Evolutionary conservation across 2,888 invertebrate species (phyloP), one percentile per base, ranked within the genome.

Genomic region (Antitype chi): DNA sequence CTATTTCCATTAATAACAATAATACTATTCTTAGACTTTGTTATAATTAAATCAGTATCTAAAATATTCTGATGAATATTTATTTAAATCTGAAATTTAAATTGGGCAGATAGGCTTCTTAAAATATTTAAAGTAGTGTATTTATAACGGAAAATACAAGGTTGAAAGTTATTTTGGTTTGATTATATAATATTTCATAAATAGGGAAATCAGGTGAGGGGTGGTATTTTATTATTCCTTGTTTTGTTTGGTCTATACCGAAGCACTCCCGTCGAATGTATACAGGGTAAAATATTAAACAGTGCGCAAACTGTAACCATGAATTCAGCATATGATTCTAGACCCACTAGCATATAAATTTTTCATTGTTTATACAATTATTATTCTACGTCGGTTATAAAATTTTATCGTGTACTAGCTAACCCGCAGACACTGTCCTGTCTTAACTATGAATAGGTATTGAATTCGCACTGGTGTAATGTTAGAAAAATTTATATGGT

Each of bases 11-110:
- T 15, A 55, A 17, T 17, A 64, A 55, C 55, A 38, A 69, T 59
- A 59, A 66, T 28, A 47, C 47, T 67, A 17, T 78, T 70, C 32
- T 71, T 70, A 17, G 23, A 47, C 13, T 23, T 67, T 32, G 15
- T 7, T 15, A 43, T 72, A 47, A 73, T 80, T 66, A 47, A 73
- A 62, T 69, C 66, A 52, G 72, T 32, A 55, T 60, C 68, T 60
- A 0, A 59, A 71, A 59, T 79, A 84, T 80, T 53, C 64, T 3
- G 11, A 70, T 84, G 81, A 81, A 84, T 84, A 81, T 81, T 84
- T 57, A 81, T 84, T 62, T 38, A 32, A 66, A 80, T 62, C 20
- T 52, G 15, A 47, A 66, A 59, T 71, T 82, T 63, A 63, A 68
- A 84, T 69, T 69, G 15, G 7, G 9, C 28, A 55, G 69, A 55